Evolutionary conservation across 2,113 vertebrate species (phyloP), one percentile per base, ranked within the genome.

Genomic region (Psilopsiagon aymara): DNA sequence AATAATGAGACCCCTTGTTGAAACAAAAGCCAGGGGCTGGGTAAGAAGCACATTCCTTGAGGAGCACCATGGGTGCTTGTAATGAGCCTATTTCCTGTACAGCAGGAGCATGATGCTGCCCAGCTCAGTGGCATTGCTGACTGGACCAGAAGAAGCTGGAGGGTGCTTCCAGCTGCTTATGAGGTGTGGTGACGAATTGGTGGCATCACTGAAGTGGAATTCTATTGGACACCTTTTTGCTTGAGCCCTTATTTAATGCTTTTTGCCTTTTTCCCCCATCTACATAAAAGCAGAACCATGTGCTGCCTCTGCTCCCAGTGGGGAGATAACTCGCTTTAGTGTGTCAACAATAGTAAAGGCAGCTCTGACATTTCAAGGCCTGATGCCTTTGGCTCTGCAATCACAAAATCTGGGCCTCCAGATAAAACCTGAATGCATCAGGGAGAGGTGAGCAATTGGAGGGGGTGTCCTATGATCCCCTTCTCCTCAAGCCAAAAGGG

Each of bases 71-170:
- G 74, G 43, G 41, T 82, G 81, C 87, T 95, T 79, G 63, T 37
- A 57, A 63, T 9, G 68, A 88, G 66, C 79, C 41, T 70, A 14
- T 68, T 84, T 68, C 39, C 55, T 35, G 27, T 23, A 5, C 4
- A 11, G 8, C 2, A 4, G 71, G 55, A 91, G 4, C 5, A 5
- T 11, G 53, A 14, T 46, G 59, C 46, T 89, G 49, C 70, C n/a
- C 1, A 1, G n/a, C 39, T 13, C 49, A 25, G 51, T 6, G 3
- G 4, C 1, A 0, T 43, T 4, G 2, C 79, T 80, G 57, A 20
- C 67, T 57, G 70, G 21, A 44, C n/a, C 60, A 51, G 51, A 13
- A 80, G 64, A 49, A 82, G 63, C 87, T 62, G 67, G 66, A 62
- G 82, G 53, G 29, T 3, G 10, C 55, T 90, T 82, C 90, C 82